Evolutionary conservation across 1,140 invertebrate genomes (phyloP), one percentile per base, ranked within the genome.

Genomic region (Brachionus calyciflorus): DNA sequence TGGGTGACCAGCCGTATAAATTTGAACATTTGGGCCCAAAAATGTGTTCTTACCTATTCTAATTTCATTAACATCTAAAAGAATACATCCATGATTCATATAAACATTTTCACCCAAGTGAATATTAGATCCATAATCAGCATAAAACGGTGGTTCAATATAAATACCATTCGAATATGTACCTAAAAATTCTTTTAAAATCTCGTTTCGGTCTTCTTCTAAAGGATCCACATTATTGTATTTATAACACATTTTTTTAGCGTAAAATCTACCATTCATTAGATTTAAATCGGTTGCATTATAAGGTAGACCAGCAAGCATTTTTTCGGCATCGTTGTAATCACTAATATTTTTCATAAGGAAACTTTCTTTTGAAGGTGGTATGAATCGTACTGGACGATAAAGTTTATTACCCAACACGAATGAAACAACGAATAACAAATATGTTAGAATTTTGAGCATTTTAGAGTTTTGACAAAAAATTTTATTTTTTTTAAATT

Each of bases 81-180:
- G 57, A 21, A 77, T 57, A 46, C 79, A 81, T 41, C 80, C 78
- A 46, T 79, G 79, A 73, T 81, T 81, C 37, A 78, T 55, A 28
- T 70, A 80, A 9, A 77, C 69, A 41, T 79, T 79, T 19, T 81
- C 76, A 17, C 81, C 81, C 9, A 41, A 17, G 26, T 75, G 70
- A 53, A 75, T 55, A 24, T 75, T 75, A 9, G 46, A 75, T 14
- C 70, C 70, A 28, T 75, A 75, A 44, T 75, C 70, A 26, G 48
- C 53, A 6, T 41, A 53, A 57, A 75, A 75, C 9, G 70, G 70
- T 17, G 70, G 46, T 19, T 75, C 70, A 40, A 75, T 75, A 28
- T 53, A 53, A 55, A 17, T 19, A 28, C 40, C 41, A 12, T 51
- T n/a, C 5, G 21, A 26, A 55, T 19, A 33, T 10, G 70, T 75